Base-by-base conservation (phyloP, 2,797 vertebrate species). In the Carduelis carduelis region DNA sequence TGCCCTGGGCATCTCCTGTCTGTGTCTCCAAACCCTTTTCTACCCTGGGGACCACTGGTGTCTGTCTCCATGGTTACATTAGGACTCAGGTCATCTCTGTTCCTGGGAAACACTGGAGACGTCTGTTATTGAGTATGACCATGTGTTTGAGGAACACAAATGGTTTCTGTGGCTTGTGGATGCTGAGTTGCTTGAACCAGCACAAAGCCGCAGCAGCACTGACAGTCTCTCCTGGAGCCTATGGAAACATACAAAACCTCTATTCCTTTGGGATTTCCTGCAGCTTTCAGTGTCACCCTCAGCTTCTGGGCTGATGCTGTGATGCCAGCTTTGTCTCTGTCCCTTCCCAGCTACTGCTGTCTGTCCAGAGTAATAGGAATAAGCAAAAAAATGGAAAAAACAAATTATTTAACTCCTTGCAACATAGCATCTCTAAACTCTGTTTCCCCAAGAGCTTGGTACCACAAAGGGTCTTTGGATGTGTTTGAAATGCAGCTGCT, bases 31-130 rank as follows among this genome's bases (percentile, higher is more conserved):
- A 43, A 4, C n/a, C 59, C 44, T 27, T 39, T 41, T 72, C 69
- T 86, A 5, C 43, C 32, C 43, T 34, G 18, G 14, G n/a, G 15
- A 9, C 30, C 0, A 0, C 15, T 8, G 4, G 12, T 1, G 2
- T 13, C 60, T 32, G 24, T 44, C 70, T 23, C 17, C 22, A 26
- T 0, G 0, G 3, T 17, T 2, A 2, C 0, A 1, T 5, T 8
- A 28, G 14, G 12, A 5, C 24, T 16, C 1, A 21, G 44, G 56
- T 16, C 34, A 37, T 4, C 44, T 56, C 55, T 56, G 55, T 16
- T 56, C 55, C n/a, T 56, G 22, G 22, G 15, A 34, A 56, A 34
- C 55, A 34, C 1, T 3, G 2, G n/a, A 34, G 21, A 34, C 32
- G 14, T 18, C 35, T 83, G 26, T 35, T 26, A 9, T 1, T 74